Base-by-base conservation (phyloP, 2,113 vertebrate genomes). In the Istiophorus platypterus region DNA sequence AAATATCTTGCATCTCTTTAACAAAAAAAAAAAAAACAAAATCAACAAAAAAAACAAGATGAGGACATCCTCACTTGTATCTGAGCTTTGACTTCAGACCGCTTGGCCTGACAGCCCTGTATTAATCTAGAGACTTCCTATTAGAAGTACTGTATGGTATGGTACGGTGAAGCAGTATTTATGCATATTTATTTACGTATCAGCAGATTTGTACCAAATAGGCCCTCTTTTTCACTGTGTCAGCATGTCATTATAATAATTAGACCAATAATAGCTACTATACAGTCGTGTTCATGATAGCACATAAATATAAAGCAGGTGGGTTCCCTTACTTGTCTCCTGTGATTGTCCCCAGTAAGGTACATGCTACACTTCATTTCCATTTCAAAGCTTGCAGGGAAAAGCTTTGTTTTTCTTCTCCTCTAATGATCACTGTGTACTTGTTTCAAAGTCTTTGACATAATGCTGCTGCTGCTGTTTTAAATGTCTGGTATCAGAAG, bases 351-450 rank as follows among this genome's bases (percentile, higher is more conserved):
- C 18, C 41, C 34, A 6, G 8, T 27, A 56, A 18, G 73, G 18
- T 37, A 77, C 63, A 47, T 8, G 52, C 27, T 37, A 26, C 52
- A 37, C 29, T 27, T 68, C 11, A 61, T 69, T 51, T 70, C 18
- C 76, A 78, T 70, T 70, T 78, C 66, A 78, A 67, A 78, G 75
- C 29, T 17, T 78, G 26, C 20, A 57, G 63, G 15, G 4, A 57
- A 42, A 47, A n/a, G n/a, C 20, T 58, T 59, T 67, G 41, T 26
- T 37, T 61, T 63, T 18, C 14, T 20, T 52, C 70, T 61, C 34
- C 47, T 71, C 47, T 17, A 41, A 58, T 63, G 67, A 71, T 63
- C 17, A 45, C 18, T 7, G 9, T 24, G 24, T 63, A 34, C 68
- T 61, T 37, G 56, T 66, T 67, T 77, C 12, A 52, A 7, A 37